Base-by-base conservation (phyloP, 2,113 vertebrate species). In the Ptyas mucosa region DNA sequence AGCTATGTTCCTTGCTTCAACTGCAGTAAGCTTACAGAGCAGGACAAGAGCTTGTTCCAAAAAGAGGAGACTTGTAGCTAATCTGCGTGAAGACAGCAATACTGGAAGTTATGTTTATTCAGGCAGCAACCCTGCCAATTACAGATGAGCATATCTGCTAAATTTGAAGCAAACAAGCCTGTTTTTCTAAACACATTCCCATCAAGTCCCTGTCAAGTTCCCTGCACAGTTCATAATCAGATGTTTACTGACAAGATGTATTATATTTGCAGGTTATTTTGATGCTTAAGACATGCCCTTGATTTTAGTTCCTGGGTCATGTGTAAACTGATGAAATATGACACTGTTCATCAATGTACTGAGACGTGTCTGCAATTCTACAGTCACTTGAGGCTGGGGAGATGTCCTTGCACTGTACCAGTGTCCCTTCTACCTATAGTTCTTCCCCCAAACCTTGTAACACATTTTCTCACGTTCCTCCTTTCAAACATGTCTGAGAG, bases 241-340 rank as follows among this genome's bases (percentile, higher is more conserved):
- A 94, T n/a, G 12, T 93, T 95, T 95, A 85, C 64, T 0, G 12
- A 88, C 61, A 93, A 1, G 0, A 57, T 52, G 69, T 81, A 21
- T 57, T 92, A 88, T 95, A 94, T 95, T 93, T 89, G 91, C 14
- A 4, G 81, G 85, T 87, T 93, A 2, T 86, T 87, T 69, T 92
- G 23, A 20, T 15, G 11, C 92, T 55, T 26, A 8, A 69, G 54
- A 53, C 3, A 39, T 95, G 34, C 91, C 26, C 85, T 90, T 91
- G 90, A 69, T 51, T 93, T 91, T 87, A 94, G 90, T 18, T 90
- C 93, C 92, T 58, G 34, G 93, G 51, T 90, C 85, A 93, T 91
- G 49, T 92, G 24, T 89, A 92, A 54, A 20, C 5, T 86, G 51
- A 34, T 34, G 5, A 91, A 96, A 89, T 51, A 0, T 0, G 53